Evolutionary conservation across 2,113 vertebrate species (phyloP).

Genomic region (Silurus meridionalis): DNA sequence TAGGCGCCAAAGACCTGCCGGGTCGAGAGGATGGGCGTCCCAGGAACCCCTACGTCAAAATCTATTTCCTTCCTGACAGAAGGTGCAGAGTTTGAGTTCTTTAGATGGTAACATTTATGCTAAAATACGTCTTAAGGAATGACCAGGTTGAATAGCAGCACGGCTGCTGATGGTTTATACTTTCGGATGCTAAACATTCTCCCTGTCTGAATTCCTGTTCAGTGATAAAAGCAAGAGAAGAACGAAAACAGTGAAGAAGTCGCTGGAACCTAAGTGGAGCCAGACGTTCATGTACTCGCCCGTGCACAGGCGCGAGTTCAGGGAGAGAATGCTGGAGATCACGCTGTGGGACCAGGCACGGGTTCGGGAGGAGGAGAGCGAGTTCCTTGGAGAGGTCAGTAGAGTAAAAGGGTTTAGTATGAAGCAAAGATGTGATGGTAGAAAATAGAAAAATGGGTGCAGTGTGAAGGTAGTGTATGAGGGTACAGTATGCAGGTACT

Average conservation of each 20-base stretch:
- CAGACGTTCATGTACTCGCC: conserved; percentile 98
- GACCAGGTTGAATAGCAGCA: background rate
- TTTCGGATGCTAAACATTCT: background rate
- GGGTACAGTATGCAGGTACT: background rate
- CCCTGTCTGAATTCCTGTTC: conserved; percentile 34
- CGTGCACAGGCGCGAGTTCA: conserved; percentile 90
- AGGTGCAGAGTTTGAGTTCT: conserved; percentile 74
- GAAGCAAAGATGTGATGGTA: background rate
- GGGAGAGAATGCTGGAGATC: conserved; percentile 90
- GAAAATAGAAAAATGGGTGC: background rate
- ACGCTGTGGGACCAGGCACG: conserved; percentile 96
- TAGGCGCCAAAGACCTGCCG: conserved; percentile 96
- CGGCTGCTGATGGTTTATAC: background rate
- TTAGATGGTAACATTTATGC: background rate
- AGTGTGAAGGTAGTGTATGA: background rate
- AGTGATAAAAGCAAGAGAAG: conserved; percentile 96
- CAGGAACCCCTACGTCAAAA: conserved; percentile 95
- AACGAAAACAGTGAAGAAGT: conserved; percentile 98
- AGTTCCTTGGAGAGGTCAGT: conserved; percentile 95
- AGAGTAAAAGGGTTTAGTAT: background rate
- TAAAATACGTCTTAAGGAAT: background rate
- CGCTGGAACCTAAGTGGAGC: conserved; percentile 94
- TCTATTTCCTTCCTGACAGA: conserved; percentile 97
- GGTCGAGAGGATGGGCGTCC: conserved; percentile 90
- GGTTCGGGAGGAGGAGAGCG: conserved; percentile 93